Percentiles rank a stretch among this genome's conserved stretches.
phyloP scores from a whole-genome alignment of 2,113 vertebrate genomes.

The Mesitornis unicolor region DNA sequence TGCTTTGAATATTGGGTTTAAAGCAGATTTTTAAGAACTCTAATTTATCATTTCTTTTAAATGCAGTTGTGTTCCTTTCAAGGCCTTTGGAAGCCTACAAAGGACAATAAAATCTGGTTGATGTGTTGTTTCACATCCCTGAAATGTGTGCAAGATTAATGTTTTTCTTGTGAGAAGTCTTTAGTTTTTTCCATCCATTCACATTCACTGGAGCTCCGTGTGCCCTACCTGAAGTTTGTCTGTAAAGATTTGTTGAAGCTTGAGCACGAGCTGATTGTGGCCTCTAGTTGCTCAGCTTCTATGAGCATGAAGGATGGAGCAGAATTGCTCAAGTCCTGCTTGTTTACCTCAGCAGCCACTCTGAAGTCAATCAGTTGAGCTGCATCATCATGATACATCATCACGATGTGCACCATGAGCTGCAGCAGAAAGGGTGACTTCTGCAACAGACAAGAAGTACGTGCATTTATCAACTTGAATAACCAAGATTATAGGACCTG shows the following conservation, averaged over 20 bases:
- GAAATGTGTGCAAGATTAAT: neutral
- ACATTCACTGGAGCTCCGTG: neutral
- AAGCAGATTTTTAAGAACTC: neutral
- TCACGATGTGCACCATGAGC: fast-evolving
- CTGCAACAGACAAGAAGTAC: neutral
- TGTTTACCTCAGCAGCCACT: neutral
- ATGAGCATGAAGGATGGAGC: neutral
- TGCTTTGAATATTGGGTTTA: neutral
- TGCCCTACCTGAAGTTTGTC: fast-evolving
- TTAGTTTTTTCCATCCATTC: neutral
- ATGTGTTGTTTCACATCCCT: neutral
- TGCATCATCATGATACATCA: fast-evolving
- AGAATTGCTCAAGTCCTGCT: neutral
- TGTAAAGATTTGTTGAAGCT: neutral
- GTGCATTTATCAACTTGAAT: neutral
- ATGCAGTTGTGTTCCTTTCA: neutral
- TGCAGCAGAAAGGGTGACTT: neutral
- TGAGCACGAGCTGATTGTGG: neutral
- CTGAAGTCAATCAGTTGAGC: neutral
- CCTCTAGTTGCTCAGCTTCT: neutral
- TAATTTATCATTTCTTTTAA: neutral
- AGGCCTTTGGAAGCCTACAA: neutral
- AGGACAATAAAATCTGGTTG: neutral
- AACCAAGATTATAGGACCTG: neutral
- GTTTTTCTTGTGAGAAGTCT: neutral